phyloP scores from a whole-genome alignment of 2,888 invertebrate species.

The Thecophora atra region DNA sequence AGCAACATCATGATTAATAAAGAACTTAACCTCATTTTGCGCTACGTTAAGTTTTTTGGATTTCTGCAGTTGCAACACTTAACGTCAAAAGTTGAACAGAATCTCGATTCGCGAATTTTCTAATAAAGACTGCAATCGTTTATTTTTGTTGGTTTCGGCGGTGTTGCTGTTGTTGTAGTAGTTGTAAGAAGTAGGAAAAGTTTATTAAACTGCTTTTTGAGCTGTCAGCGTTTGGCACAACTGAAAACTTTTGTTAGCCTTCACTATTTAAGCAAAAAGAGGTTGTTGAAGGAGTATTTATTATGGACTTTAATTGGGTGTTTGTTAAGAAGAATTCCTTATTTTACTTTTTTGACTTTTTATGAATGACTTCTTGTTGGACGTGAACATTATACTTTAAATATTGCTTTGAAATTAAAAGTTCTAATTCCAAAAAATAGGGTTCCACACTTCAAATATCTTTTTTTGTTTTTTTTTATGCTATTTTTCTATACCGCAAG shows the following conservation, averaged over 20 bases:
- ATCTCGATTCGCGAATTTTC: too few relatives aligned
- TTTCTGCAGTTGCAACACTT: not conserved
- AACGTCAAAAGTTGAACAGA: too few relatives aligned
- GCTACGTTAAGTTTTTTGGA: slow-evolving; percentile 14
- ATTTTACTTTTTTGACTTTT: not conserved
- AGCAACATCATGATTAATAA: slow-evolving; percentile 1
- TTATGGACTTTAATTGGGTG: not conserved
- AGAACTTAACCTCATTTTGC: slow-evolving; percentile 34
- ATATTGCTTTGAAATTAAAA: too few relatives aligned
- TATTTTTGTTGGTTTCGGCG: not conserved
- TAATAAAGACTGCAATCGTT: not conserved
- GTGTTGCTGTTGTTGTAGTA: not conserved
- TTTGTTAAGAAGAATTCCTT: not conserved
- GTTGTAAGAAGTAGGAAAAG: not conserved
- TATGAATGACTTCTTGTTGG: too few relatives aligned
- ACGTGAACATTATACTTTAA: too few relatives aligned
- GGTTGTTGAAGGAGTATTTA: too few relatives aligned
- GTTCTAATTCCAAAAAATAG: too few relatives aligned
- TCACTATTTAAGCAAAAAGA: too few relatives aligned
- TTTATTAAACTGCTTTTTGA: too few relatives aligned
- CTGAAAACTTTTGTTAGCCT: slow-evolving; percentile 5
- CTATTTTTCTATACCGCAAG: too few relatives aligned
- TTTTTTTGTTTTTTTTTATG: too few relatives aligned
- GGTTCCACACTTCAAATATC: too few relatives aligned
- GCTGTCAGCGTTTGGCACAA: not conserved